Percentiles rank a stretch among this genome's conserved stretches.
Conservation (phyloP, 2,888 invertebrate species). For the Hyalella azteca region DNA sequence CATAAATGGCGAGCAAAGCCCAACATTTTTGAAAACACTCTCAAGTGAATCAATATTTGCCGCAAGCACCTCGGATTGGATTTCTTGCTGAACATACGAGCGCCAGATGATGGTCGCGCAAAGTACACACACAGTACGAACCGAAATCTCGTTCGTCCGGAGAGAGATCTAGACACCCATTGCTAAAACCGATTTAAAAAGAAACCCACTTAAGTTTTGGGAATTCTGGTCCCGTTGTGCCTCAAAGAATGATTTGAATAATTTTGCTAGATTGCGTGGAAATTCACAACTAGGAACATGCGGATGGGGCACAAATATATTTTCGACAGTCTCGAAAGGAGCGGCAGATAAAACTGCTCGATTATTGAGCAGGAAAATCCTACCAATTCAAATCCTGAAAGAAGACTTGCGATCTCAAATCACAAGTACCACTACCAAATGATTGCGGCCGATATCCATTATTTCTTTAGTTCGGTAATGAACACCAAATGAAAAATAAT, state of each 20-base stretch:
- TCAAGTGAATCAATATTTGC: conserved; percentile 34
- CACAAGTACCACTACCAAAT: too few species aligned
- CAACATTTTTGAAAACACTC: conserved; percentile 28
- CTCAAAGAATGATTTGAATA: not conserved
- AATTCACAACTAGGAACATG: too few species aligned
- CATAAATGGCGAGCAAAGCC: conserved; percentile 30
- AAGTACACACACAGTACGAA: not conserved
- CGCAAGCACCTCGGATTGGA: conserved; percentile 4
- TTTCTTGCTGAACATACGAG: not conserved
- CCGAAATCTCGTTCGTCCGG: conserved; percentile 5
- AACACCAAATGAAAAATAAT: too few species aligned
- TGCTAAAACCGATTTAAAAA: not conserved
- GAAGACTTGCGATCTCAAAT: too few species aligned
- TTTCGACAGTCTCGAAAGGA: too few species aligned
- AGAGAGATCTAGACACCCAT: not conserved
- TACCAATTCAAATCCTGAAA: too few species aligned
- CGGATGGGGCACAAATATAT: too few species aligned
- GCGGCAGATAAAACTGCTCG: too few species aligned
- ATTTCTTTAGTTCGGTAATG: too few species aligned
- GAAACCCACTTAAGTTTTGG: conserved; percentile 2
- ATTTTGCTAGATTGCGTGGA: not conserved
- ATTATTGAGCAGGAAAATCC: too few species aligned
- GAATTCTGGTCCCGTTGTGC: not conserved
- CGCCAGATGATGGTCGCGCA: not conserved
- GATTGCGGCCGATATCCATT: too few species aligned